phyloP scores from a whole-genome alignment of 2,113 vertebrate species.

The Meles meles region DNA sequence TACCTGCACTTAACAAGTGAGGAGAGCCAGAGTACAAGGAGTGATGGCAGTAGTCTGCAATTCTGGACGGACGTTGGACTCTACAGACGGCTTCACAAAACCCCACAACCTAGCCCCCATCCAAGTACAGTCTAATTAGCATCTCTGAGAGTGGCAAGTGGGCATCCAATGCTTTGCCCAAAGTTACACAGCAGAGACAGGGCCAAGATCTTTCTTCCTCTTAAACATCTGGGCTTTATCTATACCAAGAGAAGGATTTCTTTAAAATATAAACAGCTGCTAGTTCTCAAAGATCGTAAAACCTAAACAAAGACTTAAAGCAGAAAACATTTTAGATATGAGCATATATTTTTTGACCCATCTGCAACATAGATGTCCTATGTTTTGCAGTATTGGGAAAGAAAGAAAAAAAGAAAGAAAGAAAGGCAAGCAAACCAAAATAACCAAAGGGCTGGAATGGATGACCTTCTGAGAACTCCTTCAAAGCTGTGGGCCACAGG shows the following conservation, averaged over 20 bases:
- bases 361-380: background rate
- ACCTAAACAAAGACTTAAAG: background rate
- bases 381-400: background rate
- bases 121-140: background rate
- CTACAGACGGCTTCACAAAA: background rate
- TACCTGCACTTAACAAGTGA: background rate
- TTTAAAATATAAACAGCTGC: background rate
- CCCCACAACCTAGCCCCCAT: background rate
- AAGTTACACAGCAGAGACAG: background rate
- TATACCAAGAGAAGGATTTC: background rate
- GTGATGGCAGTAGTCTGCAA: background rate
- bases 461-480: background rate
- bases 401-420: background rate
- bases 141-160: background rate
- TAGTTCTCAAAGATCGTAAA: background rate
- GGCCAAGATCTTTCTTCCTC: background rate
- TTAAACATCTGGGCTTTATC: background rate
- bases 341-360: background rate
- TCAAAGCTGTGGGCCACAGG: background rate
- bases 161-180: background rate
- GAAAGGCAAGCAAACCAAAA: background rate
- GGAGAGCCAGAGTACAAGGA: background rate
- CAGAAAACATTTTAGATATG: background rate
- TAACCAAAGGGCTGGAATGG: background rate
- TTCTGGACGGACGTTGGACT: background rate